Evolutionary conservation across 2,888 invertebrate species (phyloP).

Genomic region (Tricholauxania praeusta): DNA sequence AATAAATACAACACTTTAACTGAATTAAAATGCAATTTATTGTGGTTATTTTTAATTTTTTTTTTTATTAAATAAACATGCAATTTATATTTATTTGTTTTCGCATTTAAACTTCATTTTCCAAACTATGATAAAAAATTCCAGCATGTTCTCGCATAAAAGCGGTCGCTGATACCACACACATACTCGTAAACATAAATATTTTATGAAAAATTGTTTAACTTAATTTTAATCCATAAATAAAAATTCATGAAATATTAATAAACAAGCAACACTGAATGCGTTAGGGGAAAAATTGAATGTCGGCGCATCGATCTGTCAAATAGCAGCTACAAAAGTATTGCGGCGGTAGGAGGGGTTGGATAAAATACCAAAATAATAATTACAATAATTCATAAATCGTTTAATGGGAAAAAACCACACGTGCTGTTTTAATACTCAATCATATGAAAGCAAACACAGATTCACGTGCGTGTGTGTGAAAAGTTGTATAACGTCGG

Average conservation of each 20-base stretch:
- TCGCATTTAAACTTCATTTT: too few species aligned
- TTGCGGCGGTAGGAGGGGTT: neutral
- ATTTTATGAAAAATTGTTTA: too few species aligned
- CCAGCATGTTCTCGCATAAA: neutral
- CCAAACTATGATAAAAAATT: too few species aligned
- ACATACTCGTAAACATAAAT: neutral
- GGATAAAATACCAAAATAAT: constrained; percentile 12
- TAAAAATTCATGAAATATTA: constrained; percentile 15
- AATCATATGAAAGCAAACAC: neutral
- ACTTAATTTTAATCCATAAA: constrained; percentile 21
- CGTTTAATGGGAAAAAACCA: constrained; percentile 34
- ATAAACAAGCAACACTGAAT: constrained; percentile 20
- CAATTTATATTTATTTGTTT: too few species aligned
- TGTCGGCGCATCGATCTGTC: neutral
- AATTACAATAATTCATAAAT: constrained; percentile 32
- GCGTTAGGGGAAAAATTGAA: neutral
- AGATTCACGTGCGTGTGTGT: neutral
- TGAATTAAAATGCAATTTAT: too few species aligned
- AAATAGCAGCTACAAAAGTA: neutral
- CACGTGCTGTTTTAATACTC: constrained; percentile 26
- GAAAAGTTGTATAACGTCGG: too few species aligned
- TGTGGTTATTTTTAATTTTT: too few species aligned
- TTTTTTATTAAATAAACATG: too few species aligned
- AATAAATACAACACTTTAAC: too few species aligned
- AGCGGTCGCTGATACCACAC: neutral